phyloP scores from a whole-genome alignment of 2,113 vertebrate species.

The Sinocyclocheilus anophthalmus region DNA sequence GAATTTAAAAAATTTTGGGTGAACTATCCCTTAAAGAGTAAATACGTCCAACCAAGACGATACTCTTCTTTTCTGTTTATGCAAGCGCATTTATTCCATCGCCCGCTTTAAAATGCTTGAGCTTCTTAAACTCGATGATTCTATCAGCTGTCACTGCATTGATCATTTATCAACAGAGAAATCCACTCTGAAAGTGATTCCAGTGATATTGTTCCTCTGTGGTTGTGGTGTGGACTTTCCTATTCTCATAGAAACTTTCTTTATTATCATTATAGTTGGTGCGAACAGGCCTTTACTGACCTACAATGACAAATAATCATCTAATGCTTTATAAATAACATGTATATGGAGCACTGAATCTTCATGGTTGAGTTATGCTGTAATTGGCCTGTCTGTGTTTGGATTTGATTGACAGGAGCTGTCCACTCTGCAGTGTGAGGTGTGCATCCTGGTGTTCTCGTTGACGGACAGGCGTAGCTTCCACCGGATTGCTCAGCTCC shows the following conservation, averaged over 20 bases:
- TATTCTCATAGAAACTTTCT: too few relatives aligned
- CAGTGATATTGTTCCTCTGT: too few relatives aligned
- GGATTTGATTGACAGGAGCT: constrained; percentile 70
- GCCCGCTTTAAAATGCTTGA: not conserved
- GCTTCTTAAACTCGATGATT: not conserved
- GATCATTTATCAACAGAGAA: too few relatives aligned
- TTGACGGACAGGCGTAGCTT: constrained; percentile 80
- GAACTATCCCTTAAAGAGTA: not conserved
- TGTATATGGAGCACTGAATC: not conserved
- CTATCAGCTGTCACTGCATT: too few relatives aligned
- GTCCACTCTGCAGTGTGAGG: constrained; percentile 75
- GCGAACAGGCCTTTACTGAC: not conserved
- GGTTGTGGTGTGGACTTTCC: not conserved
- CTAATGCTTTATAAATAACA: not conserved
- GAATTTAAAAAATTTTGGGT: too few relatives aligned
- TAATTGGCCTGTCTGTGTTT: constrained; percentile 42
- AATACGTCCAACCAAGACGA: too few relatives aligned
- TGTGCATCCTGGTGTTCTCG: constrained; percentile 80
- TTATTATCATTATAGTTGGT: not conserved
- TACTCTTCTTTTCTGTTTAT: not conserved
- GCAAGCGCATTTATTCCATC: not conserved
- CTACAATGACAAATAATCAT: not conserved
- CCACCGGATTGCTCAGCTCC: constrained; percentile 78
- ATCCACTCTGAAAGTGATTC: too few relatives aligned
- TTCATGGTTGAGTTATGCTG: not conserved